Conservation (phyloP, 2,797 vertebrate species). For the Sternarchorhynchus goeldii region DNA sequence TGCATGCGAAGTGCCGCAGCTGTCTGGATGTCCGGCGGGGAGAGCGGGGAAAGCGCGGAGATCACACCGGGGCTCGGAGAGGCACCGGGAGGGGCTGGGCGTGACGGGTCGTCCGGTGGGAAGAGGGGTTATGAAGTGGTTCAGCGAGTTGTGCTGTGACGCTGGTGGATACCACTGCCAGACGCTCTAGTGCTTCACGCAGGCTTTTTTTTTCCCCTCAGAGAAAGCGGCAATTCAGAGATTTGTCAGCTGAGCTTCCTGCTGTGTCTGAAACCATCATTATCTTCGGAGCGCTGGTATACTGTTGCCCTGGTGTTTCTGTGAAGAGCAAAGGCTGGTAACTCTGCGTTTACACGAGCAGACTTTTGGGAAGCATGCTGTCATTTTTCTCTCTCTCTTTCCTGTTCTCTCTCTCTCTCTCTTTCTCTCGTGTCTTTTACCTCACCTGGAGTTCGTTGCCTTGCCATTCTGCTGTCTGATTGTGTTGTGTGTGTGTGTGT, state of each 20-base stretch:
- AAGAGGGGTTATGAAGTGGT: too few relatives aligned
- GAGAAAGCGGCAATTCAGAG: not conserved
- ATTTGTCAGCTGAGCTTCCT: not conserved
- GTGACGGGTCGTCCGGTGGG: too few relatives aligned
- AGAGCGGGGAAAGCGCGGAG: too few relatives aligned
- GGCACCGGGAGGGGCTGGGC: too few relatives aligned
- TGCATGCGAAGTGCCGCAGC: not conserved
- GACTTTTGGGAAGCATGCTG: not conserved
- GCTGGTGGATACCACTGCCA: too few relatives aligned
- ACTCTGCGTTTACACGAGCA: not conserved
- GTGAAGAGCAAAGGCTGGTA: constrained; percentile 27
- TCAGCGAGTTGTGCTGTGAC: too few relatives aligned
- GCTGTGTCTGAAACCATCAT: not conserved
- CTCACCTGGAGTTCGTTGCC: constrained; percentile 9
- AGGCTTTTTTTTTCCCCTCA: not conserved
- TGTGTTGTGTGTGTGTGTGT: constrained; percentile 9
- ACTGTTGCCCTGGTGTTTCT: constrained; percentile 18
- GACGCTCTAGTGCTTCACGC: too few relatives aligned
- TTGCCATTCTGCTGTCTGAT: constrained; percentile 11
- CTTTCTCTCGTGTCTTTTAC: constrained; percentile 14
- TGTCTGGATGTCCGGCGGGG: too few relatives aligned
- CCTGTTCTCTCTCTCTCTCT: not conserved
- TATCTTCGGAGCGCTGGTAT: not conserved
- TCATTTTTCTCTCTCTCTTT: not conserved
- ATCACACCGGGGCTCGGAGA: too few relatives aligned